These are phyloP conservation scores for Andricus quercusramuli DNA, from an alignment of 2,888 invertebrate species.

Conservation along the genomic window DNA sequence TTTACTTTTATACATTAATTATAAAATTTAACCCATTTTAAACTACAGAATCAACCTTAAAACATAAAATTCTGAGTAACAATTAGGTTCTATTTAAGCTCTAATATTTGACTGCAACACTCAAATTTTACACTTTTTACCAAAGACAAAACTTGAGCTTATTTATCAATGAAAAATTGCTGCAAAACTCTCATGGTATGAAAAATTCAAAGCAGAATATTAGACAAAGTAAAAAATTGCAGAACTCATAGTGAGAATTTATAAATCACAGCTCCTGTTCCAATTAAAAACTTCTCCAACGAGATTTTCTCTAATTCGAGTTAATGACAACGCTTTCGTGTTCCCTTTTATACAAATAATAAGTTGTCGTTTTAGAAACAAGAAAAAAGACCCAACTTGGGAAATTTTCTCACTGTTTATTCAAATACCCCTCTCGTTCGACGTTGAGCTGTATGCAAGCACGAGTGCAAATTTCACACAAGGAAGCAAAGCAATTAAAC, in stretches of 20 bases:
- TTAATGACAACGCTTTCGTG: not conserved
- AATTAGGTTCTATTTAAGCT: too few species aligned
- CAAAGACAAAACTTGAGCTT: not conserved
- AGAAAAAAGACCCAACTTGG: not conserved
- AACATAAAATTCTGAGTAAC: too few species aligned
- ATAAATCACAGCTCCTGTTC: not conserved
- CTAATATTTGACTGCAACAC: too few species aligned
- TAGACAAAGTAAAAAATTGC: not conserved
- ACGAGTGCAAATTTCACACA: constrained; percentile 6
- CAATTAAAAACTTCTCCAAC: not conserved
- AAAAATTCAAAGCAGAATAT: not conserved
- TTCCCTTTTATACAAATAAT: not conserved
- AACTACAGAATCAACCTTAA: too few species aligned
- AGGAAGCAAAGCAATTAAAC: constrained; percentile 34
- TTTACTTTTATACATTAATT: too few species aligned
- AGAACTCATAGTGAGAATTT: not conserved
- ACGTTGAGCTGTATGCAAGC: not conserved
- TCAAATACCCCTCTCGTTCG: not conserved
- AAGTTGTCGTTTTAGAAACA: not conserved
- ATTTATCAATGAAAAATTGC: not conserved
- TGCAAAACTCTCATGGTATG: not conserved
- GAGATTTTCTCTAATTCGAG: not conserved
- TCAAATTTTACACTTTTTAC: too few species aligned
- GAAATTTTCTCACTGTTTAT: constrained; percentile 4
- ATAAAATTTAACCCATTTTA: too few species aligned